Evolutionary conservation across 2,888 invertebrate species (phyloP).

Genomic region (Drosophila lacicola): DNA sequence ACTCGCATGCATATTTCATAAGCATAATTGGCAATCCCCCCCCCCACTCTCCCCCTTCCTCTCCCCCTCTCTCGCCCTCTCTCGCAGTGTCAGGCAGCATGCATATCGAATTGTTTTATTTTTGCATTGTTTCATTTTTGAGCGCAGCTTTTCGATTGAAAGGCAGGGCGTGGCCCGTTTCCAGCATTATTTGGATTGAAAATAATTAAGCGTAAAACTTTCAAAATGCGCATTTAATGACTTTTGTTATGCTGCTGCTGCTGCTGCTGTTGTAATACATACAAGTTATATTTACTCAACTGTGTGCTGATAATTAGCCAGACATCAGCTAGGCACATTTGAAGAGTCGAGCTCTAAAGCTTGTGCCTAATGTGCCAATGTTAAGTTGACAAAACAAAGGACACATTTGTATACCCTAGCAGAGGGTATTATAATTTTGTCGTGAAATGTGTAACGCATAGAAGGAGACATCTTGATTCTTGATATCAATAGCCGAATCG

Average conservation of each 20-base stretch:
- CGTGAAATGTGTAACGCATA: no score
- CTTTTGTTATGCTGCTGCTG: conserved; percentile 30
- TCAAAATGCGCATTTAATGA: conserved; percentile 45
- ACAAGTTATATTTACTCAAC: conserved; percentile 22
- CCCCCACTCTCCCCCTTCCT: not conserved
- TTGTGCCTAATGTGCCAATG: no score
- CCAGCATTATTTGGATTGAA: conserved; percentile 32
- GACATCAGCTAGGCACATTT: conserved; percentile 3
- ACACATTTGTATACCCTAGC: no score
- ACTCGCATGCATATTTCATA: conserved; percentile 43
- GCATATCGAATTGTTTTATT: conserved; percentile 29
- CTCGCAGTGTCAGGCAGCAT: conserved; percentile 7
- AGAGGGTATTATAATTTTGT: no score
- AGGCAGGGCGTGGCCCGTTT: not conserved
- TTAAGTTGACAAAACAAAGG: no score
- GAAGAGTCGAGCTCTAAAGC: no score
- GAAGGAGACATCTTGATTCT: no score
- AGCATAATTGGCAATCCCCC: conserved; percentile 33
- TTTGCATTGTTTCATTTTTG: conserved; percentile 34
- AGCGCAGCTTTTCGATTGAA: not conserved
- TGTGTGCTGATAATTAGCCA: conserved; percentile 34
- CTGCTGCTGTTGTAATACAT: not conserved
- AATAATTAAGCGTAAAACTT: conserved; percentile 58
- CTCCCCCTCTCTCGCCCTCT: not conserved
- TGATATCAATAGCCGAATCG: no score